Percentiles rank a stretch among this genome's conserved stretches.
Conservation (phyloP, 2,113 vertebrate genomes). For the Nibea albiflora region DNA sequence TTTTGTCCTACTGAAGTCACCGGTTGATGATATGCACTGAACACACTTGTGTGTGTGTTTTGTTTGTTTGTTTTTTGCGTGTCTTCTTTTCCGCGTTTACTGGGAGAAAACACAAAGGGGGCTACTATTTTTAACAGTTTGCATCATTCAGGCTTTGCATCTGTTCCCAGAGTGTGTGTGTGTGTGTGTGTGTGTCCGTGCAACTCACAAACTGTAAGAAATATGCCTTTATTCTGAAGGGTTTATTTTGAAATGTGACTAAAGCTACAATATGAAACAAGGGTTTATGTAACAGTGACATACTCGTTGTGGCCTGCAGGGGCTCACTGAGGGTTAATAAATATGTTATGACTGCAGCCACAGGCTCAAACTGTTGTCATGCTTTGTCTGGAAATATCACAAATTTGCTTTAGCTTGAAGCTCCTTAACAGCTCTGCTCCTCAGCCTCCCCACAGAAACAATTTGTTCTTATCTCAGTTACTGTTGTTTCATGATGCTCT, state of each 20-base stretch:
- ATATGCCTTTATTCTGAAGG: background rate
- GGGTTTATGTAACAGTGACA: slow-evolving; percentile 35
- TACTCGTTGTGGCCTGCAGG: slow-evolving; percentile 20
- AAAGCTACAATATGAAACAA: background rate
- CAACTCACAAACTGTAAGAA: background rate
- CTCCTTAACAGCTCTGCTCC: background rate
- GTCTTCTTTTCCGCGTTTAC: slow-evolving; percentile 19
- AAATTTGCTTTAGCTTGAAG: background rate
- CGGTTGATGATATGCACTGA: background rate
- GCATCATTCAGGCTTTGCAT: background rate
- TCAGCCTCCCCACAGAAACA: background rate
- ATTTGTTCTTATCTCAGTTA: background rate
- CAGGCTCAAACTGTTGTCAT: background rate
- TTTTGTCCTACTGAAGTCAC: background rate
- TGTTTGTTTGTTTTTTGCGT: background rate
- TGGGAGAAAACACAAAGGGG: slow-evolving; percentile 50
- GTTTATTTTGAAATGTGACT: background rate
- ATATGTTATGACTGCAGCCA: slow-evolving; percentile 39
- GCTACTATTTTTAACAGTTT: background rate
- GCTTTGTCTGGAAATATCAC: background rate
- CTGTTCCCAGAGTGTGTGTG: background rate
- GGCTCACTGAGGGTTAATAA: slow-evolving; percentile 30
- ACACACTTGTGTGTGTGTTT: background rate
- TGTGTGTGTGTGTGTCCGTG: background rate
- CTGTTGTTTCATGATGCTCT: background rate